These are phyloP conservation scores for Branchinecta sandiegonensis DNA, from an alignment of 2,888 invertebrate genomes.

Conservation along the genomic window DNA sequence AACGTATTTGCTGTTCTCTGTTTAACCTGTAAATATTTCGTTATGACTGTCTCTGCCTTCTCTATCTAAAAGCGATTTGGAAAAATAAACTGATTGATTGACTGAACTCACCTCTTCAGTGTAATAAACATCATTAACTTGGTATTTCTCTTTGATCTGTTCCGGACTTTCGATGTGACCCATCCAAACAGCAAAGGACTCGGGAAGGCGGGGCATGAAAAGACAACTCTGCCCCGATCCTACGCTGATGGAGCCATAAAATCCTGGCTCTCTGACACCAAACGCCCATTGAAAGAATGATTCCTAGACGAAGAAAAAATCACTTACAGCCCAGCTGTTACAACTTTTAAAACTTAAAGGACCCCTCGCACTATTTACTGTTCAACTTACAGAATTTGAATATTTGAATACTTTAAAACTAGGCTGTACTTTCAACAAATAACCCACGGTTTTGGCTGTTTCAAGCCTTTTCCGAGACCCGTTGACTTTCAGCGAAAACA, in stretches of 20 bases:
- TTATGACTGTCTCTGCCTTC: too few species aligned
- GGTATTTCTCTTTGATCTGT: slow-evolving; percentile 64
- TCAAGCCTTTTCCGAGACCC: too few species aligned
- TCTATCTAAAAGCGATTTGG: too few species aligned
- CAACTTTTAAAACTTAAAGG: not conserved
- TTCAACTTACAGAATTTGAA: too few species aligned
- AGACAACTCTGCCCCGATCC: slow-evolving; percentile 51
- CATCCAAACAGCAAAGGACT: slow-evolving; percentile 85
- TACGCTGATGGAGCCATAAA: slow-evolving; percentile 68
- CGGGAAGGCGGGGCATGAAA: slow-evolving; percentile 72
- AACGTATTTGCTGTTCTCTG: too few species aligned
- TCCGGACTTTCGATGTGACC: slow-evolving; percentile 58
- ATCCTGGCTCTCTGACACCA: slow-evolving; percentile 84
- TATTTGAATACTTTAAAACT: too few species aligned
- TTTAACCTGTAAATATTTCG: too few species aligned
- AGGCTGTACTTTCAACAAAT: too few species aligned
- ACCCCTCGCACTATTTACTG: too few species aligned
- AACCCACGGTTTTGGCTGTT: too few species aligned
- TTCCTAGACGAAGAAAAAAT: slow-evolving; percentile 47
- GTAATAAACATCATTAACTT: slow-evolving; percentile 64
- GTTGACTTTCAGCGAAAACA: too few species aligned
- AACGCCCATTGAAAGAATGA: slow-evolving; percentile 94
- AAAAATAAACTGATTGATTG: too few species aligned
- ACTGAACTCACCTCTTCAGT: slow-evolving; percentile 49
- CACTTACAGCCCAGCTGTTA: not conserved